Evolutionary conservation across 2,797 vertebrate genomes (phyloP).

Genomic region (Ispidina picta): DNA sequence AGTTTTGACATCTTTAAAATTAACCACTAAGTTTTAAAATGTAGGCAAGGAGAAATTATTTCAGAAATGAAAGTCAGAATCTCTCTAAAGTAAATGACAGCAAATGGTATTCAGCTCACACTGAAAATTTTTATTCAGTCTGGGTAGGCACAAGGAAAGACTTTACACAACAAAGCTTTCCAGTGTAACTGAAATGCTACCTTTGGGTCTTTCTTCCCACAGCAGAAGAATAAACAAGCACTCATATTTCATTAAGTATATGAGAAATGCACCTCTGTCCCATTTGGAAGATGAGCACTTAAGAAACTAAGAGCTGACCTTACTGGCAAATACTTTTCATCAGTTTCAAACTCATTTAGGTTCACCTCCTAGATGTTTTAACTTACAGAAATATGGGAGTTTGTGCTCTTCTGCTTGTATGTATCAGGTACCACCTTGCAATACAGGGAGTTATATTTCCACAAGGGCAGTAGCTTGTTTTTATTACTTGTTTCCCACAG

Average conservation of each 20-base stretch:
- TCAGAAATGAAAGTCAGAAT: not conserved
- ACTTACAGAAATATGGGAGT: not conserved
- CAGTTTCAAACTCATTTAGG: not conserved
- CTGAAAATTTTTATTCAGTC: not conserved
- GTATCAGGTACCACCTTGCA: not conserved
- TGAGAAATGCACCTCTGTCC: not conserved
- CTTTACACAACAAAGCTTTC: not conserved
- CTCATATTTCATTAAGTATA: not conserved
- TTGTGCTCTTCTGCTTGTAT: not conserved
- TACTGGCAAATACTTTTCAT: not conserved
- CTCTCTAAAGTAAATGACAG: not conserved
- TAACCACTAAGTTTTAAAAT: not conserved
- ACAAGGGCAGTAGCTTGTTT: not conserved
- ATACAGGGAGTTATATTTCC: not conserved
- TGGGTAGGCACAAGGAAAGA: not conserved
- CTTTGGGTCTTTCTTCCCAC: not conserved
- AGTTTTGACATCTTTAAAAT: not conserved
- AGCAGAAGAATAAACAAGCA: not conserved
- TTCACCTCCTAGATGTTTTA: not conserved
- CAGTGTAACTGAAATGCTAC: not conserved
- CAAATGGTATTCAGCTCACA: not conserved
- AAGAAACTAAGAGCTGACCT: not conserved
- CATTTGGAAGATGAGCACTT: not conserved
- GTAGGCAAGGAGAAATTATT: not conserved
- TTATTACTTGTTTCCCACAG: not conserved